Base-by-base conservation (phyloP, 2,888 invertebrate genomes). In the Torymus auratus region DNA sequence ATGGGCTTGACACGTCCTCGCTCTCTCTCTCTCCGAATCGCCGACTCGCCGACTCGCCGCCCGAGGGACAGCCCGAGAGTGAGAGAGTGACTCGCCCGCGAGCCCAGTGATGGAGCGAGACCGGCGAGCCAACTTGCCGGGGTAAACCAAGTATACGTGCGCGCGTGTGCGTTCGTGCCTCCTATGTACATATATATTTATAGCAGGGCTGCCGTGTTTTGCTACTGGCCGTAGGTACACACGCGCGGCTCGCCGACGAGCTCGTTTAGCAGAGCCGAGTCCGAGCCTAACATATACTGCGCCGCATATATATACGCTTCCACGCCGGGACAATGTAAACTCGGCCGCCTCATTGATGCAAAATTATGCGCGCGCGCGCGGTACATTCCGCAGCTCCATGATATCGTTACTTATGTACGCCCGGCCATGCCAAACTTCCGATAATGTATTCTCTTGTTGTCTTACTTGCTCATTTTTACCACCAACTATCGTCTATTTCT, bases 391-490 rank as follows among this genome's bases (percentile, higher is more conserved):
- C 71, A 53, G 72, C 61, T 78, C 67, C 73, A 62, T 68, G 78
- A 78, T 73, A 73, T 67, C 75, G 75, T 80, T 80, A 80, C 80
- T 72, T 76, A 77, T 77, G 80, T 80, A 61, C 67, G 55, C 15
- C 15, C 80, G 71, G 61, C 68, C 71, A 74, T 70, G 70, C 75
- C 70, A 68, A 74, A 75, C 70, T 74, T 70, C 70, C 70, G 70
- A 80, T 80, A 80, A 80, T 80, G 70, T 60, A 73, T 62, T 69
- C 78, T 15, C 1, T 13, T 62, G 56, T 56, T 69, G 28, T 41
- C 7, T 56, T n/a, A 53, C 28, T 61, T 23, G 50, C 52, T 58
- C 15, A 10, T 53, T 11, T 14, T 14, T 17, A 11, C 23, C 5
- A 3, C 53, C n/a, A 10, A n/a, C n/a, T n/a, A n/a, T n/a, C n/a